Base-by-base conservation (phyloP, 2,888 invertebrate species). In the Eupithecia centaureata region DNA sequence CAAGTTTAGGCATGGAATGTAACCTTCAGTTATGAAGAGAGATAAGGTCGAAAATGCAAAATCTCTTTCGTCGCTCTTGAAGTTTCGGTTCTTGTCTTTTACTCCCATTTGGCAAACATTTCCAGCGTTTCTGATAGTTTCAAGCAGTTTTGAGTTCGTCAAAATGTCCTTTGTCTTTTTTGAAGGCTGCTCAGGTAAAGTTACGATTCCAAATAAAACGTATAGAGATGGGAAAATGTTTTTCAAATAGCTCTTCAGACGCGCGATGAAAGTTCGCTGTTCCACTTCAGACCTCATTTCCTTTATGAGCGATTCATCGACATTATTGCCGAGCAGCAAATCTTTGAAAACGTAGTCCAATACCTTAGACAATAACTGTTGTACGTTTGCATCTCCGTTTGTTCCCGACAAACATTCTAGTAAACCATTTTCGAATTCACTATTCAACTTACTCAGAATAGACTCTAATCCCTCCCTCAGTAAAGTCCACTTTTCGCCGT, bases 381-480 rank as follows among this genome's bases (percentile, higher is more conserved):
- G 91, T 85, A 91, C 88, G 84, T 89, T 91, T 82, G 85, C 85
- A 82, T 91, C 91, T 83, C 89, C 92, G 85, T 90, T 92, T 89
- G 87, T 91, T 91, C 90, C 91, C 79, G 87, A 85, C 89, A 92
- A 91, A 92, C 88, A 89, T 83, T 86, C 88, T 84, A 87, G 88
- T 84, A 90, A 88, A 85, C 85, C 76, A 67, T 76, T 87, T 83
- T 88, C 86, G 76, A 86, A 82, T 75, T 85, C 82, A 70, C 78
- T 76, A 54, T 83, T 75, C 73, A 89, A 81, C 77, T 80, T 86
- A 60, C 80, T 87, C 82, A 91, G 84, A 74, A 92, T 76, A 68
- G 90, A 83, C 47, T 90, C 91, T 71, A 92, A 84, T 62, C 86
- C 85, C 28, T 83, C 81, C 1, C 90, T 85, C 73, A 92, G 73